phyloP scores from a whole-genome alignment of 1,140 invertebrate genomes.

The Steinernema khuongi region DNA sequence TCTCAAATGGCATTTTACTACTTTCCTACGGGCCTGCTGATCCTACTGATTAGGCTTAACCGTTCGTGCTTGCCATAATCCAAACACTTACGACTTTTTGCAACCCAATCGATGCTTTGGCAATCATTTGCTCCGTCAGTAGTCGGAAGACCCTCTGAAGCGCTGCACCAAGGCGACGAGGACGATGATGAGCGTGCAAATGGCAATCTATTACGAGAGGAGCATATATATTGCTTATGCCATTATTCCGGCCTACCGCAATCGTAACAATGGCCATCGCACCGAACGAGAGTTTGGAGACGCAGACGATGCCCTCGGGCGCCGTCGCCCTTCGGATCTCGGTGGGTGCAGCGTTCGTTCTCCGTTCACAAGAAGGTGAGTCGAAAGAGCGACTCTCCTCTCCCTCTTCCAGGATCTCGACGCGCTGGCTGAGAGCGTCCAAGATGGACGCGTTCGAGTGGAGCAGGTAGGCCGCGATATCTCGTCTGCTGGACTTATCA shows the following conservation, averaged over 20 bases:
- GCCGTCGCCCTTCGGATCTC: background rate
- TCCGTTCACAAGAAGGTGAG: background rate
- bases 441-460: conserved; percentile 4
- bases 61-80: no score
- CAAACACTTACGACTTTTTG: no score
- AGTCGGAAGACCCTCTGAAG: no score
- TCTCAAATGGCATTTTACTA: no score
- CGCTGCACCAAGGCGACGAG: background rate
- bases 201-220: background rate
- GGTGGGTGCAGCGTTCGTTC: background rate
- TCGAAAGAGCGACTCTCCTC: background rate
- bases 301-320: conserved; percentile 1
- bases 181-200: background rate
- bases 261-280: background rate
- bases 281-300: background rate
- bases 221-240: background rate
- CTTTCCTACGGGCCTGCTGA: no score
- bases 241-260: background rate
- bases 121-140: no score
- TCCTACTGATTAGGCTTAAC: no score
- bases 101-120: no score
- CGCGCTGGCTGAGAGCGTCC: background rate
- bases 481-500: background rate
- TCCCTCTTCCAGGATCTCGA: conserved; percentile 10
- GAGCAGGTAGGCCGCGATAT: background rate